Percentiles rank a stretch among this genome's conserved stretches.
phyloP scores from a whole-genome alignment of 2,888 invertebrate species.

The Gonocerus acuteangulatus region DNA sequence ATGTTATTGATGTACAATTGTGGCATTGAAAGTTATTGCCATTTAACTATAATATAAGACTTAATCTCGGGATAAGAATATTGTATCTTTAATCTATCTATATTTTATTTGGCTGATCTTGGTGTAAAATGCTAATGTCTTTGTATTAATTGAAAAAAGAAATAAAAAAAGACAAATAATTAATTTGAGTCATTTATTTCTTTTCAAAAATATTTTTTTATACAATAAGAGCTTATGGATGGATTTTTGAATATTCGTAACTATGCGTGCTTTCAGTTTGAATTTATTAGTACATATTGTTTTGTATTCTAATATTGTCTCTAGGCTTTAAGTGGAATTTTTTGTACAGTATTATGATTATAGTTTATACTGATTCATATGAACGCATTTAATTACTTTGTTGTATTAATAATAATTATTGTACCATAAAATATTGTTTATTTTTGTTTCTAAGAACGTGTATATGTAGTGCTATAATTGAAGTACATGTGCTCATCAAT shows the following conservation, averaged over 20 bases:
- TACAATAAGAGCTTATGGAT: conserved; percentile 5
- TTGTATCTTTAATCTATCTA: conserved; percentile 9
- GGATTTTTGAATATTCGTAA: conserved; percentile 8
- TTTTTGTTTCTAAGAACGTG: too few relatives aligned
- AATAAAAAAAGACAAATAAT: not conserved
- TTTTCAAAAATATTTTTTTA: conserved; percentile 5
- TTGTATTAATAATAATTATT: conserved; percentile 12
- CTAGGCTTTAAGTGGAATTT: not conserved
- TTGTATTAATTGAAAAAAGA: too few relatives aligned
- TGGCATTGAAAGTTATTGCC: not conserved
- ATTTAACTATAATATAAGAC: conserved; percentile 15
- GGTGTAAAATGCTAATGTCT: too few relatives aligned
- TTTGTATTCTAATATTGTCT: not conserved
- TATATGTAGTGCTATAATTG: too few relatives aligned
- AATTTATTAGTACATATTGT: conserved; percentile 8
- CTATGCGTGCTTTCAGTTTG: conserved; percentile 21
- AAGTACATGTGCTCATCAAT: too few relatives aligned
- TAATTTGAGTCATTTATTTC: too few relatives aligned
- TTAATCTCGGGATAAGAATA: conserved; percentile 19
- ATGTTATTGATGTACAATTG: not conserved
- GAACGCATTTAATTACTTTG: conserved; percentile 21
- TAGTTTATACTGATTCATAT: conserved; percentile 25
- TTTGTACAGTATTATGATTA: conserved; percentile 30
- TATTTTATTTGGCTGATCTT: conserved; percentile 11
- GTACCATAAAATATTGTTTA: too few relatives aligned